Evolutionary conservation across 1,140 invertebrate species (phyloP), one percentile per base, ranked within the genome.

Genomic region (Diabrotica undecimpunctata): DNA sequence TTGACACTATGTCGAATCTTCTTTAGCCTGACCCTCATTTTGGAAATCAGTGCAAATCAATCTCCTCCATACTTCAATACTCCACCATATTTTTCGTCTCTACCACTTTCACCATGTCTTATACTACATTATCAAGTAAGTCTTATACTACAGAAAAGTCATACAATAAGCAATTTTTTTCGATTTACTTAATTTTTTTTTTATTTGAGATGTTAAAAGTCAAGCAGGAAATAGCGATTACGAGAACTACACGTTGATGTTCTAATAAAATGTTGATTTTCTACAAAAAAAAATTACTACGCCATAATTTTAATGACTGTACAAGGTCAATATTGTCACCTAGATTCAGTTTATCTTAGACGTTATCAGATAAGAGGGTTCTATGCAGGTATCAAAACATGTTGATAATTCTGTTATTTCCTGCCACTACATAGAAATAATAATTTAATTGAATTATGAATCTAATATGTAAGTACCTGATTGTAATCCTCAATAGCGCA

Each of bases 381-480:
- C 54, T 25, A 55, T 25, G 25, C 54, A 55, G 54, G 54, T 55
- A 25, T 35, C 54, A 55, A 53, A 55, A 55, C 54, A 55, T 55
- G 54, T 55, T 55, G n/a, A 53, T 53, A 53, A 8, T 14, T 12
- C 0, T 12, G n/a, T n/a, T 14, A 55, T 25, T 55, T 55, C 54
- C 54, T 55, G 54, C 36, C 11, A 51, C 46, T 51, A 51, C 46
- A 51, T 11, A 11, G 46, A 10, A 51, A 11, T 51, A 51, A 2
- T 51, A 51, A 11, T 51, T 51, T 51, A 10, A 51, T 51, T 51
- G 12, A 51, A 51, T 10, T 51, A 12, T 10, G 9, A 12, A 51
- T 51, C 9, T 51, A 10, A 12, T 51, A 12, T 11, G 1, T 51
- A 51, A 12, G 12, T 51, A 51, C 46, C 9, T 51, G 12, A 51